A percentile compares a stretch with the other conserved stretches of the same genome.
Conservation (phyloP, 2,113 vertebrate genomes). For the Ramphastos sulfuratus region DNA sequence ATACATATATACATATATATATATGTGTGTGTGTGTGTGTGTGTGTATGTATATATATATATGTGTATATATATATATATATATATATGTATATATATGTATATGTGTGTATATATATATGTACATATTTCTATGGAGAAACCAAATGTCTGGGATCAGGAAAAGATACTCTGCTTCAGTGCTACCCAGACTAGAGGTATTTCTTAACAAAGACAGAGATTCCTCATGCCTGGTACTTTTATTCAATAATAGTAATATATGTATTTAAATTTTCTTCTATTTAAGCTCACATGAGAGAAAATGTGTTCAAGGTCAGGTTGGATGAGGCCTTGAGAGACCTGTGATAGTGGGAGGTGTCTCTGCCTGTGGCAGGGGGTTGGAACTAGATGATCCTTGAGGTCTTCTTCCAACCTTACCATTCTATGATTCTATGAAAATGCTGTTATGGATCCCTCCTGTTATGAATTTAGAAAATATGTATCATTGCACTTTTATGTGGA, state of each 20-base stretch:
- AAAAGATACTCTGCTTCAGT: neutral
- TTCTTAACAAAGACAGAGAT: neutral
- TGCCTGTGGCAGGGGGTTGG: too few relatives aligned
- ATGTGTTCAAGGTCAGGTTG: too few relatives aligned
- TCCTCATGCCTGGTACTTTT: neutral
- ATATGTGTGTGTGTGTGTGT: too few relatives aligned
- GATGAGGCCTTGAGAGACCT: too few relatives aligned
- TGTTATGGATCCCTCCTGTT: neutral
- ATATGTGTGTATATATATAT: neutral
- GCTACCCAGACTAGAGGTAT: neutral
- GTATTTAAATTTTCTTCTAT: neutral
- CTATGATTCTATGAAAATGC: too few relatives aligned
- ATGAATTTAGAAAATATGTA: neutral
- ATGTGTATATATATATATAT: too few relatives aligned
- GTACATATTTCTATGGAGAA: neutral
- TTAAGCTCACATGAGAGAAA: neutral
- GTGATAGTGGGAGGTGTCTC: too few relatives aligned
- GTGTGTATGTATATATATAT: too few relatives aligned
- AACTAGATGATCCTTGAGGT: too few relatives aligned
- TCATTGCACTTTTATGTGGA: neutral
- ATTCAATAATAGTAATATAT: neutral
- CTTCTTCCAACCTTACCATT: too few relatives aligned
- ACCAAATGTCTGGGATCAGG: neutral
- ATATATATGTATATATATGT: too few relatives aligned
- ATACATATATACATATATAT: too few relatives aligned